A percentile compares a stretch with the other conserved stretches of the same genome.
phyloP scores from a whole-genome alignment of 1,140 invertebrate genomes.

The Gryon sp. region DNA sequence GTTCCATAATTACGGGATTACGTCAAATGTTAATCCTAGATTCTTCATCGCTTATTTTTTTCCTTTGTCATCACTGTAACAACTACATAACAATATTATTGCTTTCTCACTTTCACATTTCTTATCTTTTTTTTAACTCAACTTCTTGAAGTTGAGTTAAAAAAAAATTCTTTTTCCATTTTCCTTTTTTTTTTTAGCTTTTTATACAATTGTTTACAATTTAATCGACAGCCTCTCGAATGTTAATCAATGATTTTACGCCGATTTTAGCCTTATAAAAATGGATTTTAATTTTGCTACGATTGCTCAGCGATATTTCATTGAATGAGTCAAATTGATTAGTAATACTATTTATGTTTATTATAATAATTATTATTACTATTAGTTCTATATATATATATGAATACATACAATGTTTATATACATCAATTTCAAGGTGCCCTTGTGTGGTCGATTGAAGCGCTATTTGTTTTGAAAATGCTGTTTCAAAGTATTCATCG shows the following conservation, averaged over 20 bases:
- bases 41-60: no score
- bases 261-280: constrained; percentile 51
- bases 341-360: no score
- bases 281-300: constrained; percentile 55
- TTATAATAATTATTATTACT: no score
- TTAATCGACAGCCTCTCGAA: constrained; percentile 20
- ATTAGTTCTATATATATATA: no score
- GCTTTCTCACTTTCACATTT: constrained; percentile 28
- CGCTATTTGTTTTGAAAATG: no score
- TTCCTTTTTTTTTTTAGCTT: constrained; percentile 10
- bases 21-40: constrained; percentile 54
- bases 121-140: constrained; percentile 22
- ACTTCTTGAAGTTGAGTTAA: constrained; percentile 19
- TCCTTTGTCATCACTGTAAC: no score
- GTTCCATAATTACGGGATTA: constrained; percentile 63
- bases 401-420: no score
- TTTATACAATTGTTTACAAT: constrained; percentile 31
- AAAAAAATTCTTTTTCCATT: no score
- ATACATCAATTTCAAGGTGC: no score
- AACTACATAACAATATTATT: constrained; percentile 45
- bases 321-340: no score
- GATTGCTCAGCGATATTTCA: constrained; percentile 45
- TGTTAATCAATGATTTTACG: constrained; percentile 26
- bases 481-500: no score
- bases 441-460: no score